A percentile compares a stretch with the other conserved stretches of the same genome.
phyloP scores from a whole-genome alignment of 2,797 vertebrate genomes.

The Oophaga sylvatica region DNA sequence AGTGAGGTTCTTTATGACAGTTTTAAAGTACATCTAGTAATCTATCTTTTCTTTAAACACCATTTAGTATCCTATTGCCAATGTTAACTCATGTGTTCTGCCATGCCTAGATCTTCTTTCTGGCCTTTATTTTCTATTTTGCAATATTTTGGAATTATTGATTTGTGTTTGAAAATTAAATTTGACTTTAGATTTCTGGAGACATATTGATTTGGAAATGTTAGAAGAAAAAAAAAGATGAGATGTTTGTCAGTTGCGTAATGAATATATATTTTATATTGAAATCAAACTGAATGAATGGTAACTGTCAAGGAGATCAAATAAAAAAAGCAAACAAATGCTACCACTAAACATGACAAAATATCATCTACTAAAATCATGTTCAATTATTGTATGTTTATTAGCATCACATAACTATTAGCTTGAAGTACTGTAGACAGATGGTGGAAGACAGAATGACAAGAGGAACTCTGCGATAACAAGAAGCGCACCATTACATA shows the following conservation, averaged over 20 bases:
- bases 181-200: background rate
- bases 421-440: no score
- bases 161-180: background rate
- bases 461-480: no score
- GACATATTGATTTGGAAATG: background rate
- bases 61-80: constrained; percentile 6
- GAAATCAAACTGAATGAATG: background rate
- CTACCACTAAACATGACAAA: no score
- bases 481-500: no score
- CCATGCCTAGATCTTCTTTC: background rate
- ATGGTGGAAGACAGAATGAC: no score
- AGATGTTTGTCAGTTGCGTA: background rate
- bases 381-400: background rate
- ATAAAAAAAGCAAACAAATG: no score
- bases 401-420: no score
- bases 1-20: constrained; percentile 33
- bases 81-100: background rate
- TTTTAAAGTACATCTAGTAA: constrained; percentile 44
- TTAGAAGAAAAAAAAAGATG: background rate
- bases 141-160: background rate
- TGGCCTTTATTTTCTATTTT: background rate
- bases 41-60: constrained; percentile 30
- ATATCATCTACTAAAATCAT: background rate
- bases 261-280: background rate
- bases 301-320: background rate